A percentile compares a stretch with the other conserved stretches of the same genome.
Evolutionary conservation across 2,888 invertebrate species (phyloP).

Genomic region (Aethes cnicana): DNA sequence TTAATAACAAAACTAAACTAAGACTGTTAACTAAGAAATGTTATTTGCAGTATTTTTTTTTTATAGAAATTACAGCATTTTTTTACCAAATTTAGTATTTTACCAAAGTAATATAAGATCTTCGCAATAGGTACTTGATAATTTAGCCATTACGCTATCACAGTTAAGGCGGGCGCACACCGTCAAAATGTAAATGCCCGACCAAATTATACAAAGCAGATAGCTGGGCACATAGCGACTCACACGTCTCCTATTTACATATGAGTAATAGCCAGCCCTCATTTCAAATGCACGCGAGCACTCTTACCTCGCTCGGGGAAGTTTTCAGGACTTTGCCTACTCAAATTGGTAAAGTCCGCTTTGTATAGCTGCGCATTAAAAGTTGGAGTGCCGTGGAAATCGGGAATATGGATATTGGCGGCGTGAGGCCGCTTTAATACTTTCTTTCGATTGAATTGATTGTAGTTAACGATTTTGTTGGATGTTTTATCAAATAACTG

Average conservation of each 20-base stretch:
- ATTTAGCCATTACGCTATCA: conserved; percentile 12
- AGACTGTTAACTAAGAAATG: too few relatives aligned
- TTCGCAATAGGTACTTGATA: too few relatives aligned
- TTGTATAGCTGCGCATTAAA: conserved; percentile 44
- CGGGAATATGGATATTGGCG: conserved; percentile 32
- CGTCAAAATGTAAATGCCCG: conserved; percentile 19
- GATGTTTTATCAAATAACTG: background rate
- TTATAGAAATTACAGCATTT: too few relatives aligned
- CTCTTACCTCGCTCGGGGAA: conserved; percentile 41
- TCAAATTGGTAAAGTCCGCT: conserved; percentile 42
- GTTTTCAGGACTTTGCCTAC: conserved; percentile 43
- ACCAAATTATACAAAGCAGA: conserved; percentile 23
- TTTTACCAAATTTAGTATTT: too few relatives aligned
- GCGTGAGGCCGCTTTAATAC: conserved; percentile 23
- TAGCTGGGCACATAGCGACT: conserved; percentile 22
- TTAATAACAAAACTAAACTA: background rate
- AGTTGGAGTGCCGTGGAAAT: conserved; percentile 40
- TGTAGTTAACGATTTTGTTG: conserved; percentile 4
- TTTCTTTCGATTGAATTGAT: conserved; percentile 15
- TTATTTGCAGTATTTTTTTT: too few relatives aligned
- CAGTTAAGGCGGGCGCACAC: background rate
- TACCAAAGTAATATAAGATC: too few relatives aligned
- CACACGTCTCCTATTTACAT: conserved; percentile 29
- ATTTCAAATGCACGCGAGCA: conserved; percentile 39
- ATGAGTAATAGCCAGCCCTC: conserved; percentile 33